Evolutionary conservation across 2,888 invertebrate genomes (phyloP).

Genomic region (Protophormia terraenovae): DNA sequence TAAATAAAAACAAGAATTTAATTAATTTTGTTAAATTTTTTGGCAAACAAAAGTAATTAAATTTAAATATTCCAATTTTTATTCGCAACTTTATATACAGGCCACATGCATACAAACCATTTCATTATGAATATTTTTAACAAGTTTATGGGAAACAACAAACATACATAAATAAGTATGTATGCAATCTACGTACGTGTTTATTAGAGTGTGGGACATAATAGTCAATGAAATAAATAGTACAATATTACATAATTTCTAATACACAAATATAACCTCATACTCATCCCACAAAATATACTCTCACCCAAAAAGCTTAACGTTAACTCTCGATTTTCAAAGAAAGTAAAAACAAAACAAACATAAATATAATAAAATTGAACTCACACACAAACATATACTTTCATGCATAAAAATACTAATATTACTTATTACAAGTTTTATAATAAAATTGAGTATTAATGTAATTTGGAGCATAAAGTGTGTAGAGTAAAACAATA

Average conservation of each 20-base stretch:
- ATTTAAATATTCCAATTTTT: constrained; percentile 10
- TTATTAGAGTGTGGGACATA: background rate
- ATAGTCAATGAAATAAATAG: background rate
- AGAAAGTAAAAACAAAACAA: constrained; percentile 42
- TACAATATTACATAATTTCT: constrained; percentile 35
- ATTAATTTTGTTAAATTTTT: background rate
- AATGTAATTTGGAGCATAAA: background rate
- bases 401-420: background rate
- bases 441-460: background rate
- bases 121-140: constrained; percentile 1
- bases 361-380: background rate
- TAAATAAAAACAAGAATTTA: background rate
- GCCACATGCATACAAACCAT: constrained; percentile 5
- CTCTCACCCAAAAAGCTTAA: constrained; percentile 19
- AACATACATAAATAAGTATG: background rate
- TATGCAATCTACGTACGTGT: background rate
- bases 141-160: background rate
- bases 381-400: background rate
- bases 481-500: background rate
- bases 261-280: background rate
- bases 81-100: background rate
- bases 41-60: constrained; percentile 18
- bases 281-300: background rate
- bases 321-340: background rate
- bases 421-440: background rate